These are phyloP conservation scores for Syngnathus floridae DNA, from an alignment of 2,113 vertebrate genomes.

Conservation along the genomic window DNA sequence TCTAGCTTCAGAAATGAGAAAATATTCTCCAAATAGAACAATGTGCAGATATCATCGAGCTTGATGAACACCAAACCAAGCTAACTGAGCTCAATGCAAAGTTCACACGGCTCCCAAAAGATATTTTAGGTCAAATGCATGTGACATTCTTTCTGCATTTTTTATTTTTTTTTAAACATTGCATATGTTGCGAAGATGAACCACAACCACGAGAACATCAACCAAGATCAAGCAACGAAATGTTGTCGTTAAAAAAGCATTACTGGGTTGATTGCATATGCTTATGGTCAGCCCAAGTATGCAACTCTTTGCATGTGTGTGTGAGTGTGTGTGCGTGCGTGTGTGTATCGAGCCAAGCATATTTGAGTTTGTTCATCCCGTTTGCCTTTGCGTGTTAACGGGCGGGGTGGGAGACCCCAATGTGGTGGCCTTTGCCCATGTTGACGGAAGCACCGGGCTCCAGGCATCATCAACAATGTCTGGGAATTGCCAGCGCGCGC, in stretches of 20 bases:
- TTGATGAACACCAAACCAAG: slow-evolving; percentile 9
- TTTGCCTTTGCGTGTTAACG: slow-evolving; percentile 22
- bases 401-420: slow-evolving; percentile 49
- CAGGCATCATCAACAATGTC: slow-evolving; percentile 43
- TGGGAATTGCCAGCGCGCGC: slow-evolving; percentile 40
- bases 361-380: slow-evolving; percentile 21
- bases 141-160: slow-evolving; percentile 54
- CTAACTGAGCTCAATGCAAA: slow-evolving; percentile 24
- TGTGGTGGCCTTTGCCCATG: slow-evolving; percentile 56
- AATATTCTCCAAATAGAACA: background rate
- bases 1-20: too few relatives aligned
- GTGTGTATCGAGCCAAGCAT: slow-evolving; percentile 7
- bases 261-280: slow-evolving; percentile 51
- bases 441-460: slow-evolving; percentile 39
- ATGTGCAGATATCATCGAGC: background rate
- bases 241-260: slow-evolving; percentile 35
- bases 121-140: slow-evolving; percentile 32
- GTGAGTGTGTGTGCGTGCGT: slow-evolving; percentile 10
- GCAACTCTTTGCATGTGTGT: slow-evolving; percentile 26
- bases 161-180: slow-evolving; percentile 28
- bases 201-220: slow-evolving; percentile 52
- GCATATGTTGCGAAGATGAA: slow-evolving; percentile 41
- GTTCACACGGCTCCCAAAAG: background rate
- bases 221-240: slow-evolving; percentile 43
- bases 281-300: slow-evolving; percentile 17